A percentile compares a stretch with the other conserved stretches of the same genome.
phyloP scores from a whole-genome alignment of 2,888 invertebrate species.

The Noctua comes region DNA sequence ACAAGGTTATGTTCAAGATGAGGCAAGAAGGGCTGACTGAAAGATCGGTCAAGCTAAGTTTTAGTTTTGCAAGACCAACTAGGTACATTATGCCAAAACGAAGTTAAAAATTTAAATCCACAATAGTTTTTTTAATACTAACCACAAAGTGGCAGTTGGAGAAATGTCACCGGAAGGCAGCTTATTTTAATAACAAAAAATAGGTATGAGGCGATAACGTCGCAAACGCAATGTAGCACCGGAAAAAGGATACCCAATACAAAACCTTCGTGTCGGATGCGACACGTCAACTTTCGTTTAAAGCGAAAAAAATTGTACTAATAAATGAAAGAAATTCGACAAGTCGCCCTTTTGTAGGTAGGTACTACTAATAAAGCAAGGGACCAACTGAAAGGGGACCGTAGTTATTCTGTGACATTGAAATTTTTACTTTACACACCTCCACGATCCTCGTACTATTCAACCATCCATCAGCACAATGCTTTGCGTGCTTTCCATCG shows the following conservation, averaged over 20 bases:
- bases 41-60: neutral
- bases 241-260: constrained; percentile 20
- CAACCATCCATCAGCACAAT: too few species aligned
- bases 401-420: constrained; percentile 28
- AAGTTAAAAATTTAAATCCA: neutral
- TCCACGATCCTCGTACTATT: too few species aligned
- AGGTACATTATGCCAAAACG: neutral
- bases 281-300: constrained; percentile 15
- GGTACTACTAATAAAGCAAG: constrained; percentile 15
- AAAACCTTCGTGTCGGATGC: constrained; percentile 29
- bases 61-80: too few species aligned
- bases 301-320: neutral
- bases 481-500: too few species aligned
- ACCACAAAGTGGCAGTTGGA: neutral
- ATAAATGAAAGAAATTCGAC: constrained; percentile 13
- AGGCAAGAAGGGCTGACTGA: too few species aligned
- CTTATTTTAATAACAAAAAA: constrained; percentile 11
- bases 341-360: constrained; percentile 2
- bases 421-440: too few species aligned
- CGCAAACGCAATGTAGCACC: constrained; percentile 1
- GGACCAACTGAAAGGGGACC: constrained; percentile 9
- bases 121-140: neutral
- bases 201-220: constrained; percentile 1
- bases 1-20: neutral
- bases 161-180: neutral